Conservation (phyloP, 1,140 invertebrate species). For the Psix sp. region DNA sequence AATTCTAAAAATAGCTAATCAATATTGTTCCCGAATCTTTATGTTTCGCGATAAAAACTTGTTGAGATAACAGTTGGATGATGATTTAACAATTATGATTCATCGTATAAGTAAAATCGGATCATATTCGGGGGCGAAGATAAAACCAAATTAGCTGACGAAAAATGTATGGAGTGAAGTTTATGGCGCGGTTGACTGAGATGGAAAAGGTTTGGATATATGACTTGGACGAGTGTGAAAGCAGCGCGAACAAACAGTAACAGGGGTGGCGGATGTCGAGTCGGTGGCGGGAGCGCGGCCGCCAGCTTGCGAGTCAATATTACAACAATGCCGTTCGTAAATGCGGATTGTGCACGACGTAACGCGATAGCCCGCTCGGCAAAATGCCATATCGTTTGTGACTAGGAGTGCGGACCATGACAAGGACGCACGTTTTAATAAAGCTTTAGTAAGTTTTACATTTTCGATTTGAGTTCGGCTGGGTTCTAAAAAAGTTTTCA, state of each 20-base stretch:
- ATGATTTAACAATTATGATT: too few species aligned
- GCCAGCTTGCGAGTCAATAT: constrained; percentile 70
- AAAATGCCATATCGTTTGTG: constrained; percentile 50
- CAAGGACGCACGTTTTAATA: constrained; percentile 17
- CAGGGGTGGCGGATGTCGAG: constrained; percentile 32
- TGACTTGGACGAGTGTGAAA: constrained; percentile 45
- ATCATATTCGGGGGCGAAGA: constrained; percentile 8
- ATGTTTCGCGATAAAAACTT: too few species aligned
- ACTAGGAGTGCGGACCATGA: constrained; percentile 13
- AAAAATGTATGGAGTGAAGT: constrained; percentile 34
- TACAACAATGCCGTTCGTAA: constrained; percentile 58
- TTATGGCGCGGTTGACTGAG: constrained; percentile 30
- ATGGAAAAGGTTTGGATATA: constrained; percentile 36
- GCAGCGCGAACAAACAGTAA: constrained; percentile 40
- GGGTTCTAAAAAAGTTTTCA: too few species aligned
- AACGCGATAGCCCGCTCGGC: constrained; percentile 53
- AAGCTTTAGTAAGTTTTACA: constrained; percentile 23
- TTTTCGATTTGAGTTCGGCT: too few species aligned
- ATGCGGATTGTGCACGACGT: constrained; percentile 49
- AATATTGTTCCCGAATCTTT: too few species aligned
- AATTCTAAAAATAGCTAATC: too few species aligned
- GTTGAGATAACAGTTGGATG: too few species aligned
- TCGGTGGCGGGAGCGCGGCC: constrained; percentile 22
- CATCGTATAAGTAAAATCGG: constrained; percentile 6
- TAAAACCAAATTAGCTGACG: constrained; percentile 24